Conservation (phyloP, 2,797 vertebrate genomes). For the Pteronotus mesoamericanus region DNA sequence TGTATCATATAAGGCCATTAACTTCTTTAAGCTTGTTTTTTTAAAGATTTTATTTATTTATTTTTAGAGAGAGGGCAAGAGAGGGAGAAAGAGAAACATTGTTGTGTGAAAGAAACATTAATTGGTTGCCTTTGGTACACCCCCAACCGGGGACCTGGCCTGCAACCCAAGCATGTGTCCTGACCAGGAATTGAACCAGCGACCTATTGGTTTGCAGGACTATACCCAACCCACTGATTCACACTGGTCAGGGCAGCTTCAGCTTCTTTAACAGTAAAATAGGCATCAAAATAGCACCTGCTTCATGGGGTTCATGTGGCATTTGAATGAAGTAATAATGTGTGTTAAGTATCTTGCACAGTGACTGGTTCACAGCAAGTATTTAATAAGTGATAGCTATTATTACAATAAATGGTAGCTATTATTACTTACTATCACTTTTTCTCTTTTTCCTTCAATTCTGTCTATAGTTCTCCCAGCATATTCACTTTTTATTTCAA, state of each 20-base stretch:
- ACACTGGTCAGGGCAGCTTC: neutral
- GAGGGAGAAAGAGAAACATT: neutral
- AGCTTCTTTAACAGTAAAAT: neutral
- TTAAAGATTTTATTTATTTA: neutral
- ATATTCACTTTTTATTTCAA: neutral
- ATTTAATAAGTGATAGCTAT: neutral
- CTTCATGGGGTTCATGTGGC: neutral
- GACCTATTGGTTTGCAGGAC: neutral
- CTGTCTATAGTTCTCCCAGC: neutral
- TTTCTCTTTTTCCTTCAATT: neutral
- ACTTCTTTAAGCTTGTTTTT: neutral
- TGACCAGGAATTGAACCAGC: neutral
- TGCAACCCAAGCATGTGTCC: neutral
- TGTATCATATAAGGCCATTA: neutral
- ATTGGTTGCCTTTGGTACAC: neutral
- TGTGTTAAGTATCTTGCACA: neutral
- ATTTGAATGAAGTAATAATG: neutral
- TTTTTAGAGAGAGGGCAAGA: neutral
- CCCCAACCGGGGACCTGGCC: neutral
- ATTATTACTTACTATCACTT: neutral
- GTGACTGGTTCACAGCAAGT: neutral
- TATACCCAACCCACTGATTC: neutral
- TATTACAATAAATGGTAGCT: neutral
- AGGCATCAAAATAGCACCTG: neutral
- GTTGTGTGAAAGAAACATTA: neutral